These are phyloP conservation scores for Acronicta alni DNA, from an alignment of 2,888 invertebrate species.

Conservation along the genomic window DNA sequence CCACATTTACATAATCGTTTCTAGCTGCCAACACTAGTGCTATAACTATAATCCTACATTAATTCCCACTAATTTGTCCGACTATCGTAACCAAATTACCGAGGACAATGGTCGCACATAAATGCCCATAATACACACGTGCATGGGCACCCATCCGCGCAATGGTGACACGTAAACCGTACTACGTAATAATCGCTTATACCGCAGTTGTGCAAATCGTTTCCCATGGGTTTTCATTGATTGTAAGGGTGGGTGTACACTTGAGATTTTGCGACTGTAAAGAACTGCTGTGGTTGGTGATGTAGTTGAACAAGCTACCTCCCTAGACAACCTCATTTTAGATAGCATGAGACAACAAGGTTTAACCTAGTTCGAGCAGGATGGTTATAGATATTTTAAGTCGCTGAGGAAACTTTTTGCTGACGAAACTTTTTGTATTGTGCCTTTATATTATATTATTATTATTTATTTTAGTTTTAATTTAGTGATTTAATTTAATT, in stretches of 20 bases:
- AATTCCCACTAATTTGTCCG: slow-evolving; percentile 21
- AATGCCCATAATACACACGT: slow-evolving; percentile 59
- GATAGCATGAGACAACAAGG: no score
- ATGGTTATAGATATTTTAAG: no score
- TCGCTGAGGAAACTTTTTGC: no score
- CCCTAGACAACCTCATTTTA: no score
- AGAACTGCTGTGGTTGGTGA: no score
- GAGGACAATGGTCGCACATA: slow-evolving; percentile 46
- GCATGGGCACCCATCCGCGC: slow-evolving; percentile 62
- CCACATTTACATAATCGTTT: neutral
- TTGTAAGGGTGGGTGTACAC: slow-evolving; percentile 46
- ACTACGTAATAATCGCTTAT: slow-evolving; percentile 58
- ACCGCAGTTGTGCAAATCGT: slow-evolving; percentile 65
- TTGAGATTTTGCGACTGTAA: slow-evolving; percentile 26
- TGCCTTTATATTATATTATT: no score
- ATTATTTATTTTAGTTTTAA: no score
- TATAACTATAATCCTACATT: slow-evolving; percentile 19
- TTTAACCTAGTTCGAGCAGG: no score
- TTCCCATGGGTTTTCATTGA: slow-evolving; percentile 67
- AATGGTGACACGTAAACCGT: slow-evolving; percentile 56
- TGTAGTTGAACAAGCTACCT: no score
- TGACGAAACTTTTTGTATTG: no score
- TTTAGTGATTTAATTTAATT: no score
- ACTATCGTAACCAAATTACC: slow-evolving; percentile 43
- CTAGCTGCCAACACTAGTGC: no score